phyloP scores from a whole-genome alignment of 2,797 vertebrate genomes.

The Phataginus tricuspis region DNA sequence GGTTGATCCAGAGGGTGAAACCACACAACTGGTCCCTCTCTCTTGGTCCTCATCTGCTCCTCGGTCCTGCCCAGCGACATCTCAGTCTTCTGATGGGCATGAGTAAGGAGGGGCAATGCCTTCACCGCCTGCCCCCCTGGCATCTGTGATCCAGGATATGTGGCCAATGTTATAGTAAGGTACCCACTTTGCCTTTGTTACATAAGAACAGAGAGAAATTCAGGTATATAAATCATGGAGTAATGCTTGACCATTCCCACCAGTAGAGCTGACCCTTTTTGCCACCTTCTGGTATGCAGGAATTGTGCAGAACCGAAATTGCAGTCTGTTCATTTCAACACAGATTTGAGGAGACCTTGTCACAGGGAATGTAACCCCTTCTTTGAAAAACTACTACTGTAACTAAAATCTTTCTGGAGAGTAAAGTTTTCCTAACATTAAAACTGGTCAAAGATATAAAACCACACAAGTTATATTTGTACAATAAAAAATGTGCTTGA shows the following conservation, averaged over 20 bases:
- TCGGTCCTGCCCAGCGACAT: not conserved
- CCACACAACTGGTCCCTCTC: not conserved
- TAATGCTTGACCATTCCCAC: not conserved
- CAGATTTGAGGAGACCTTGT: not conserved
- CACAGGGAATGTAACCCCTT: not conserved
- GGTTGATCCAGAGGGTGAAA: not conserved
- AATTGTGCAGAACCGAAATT: not conserved
- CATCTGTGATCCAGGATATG: not conserved
- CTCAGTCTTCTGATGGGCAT: not conserved
- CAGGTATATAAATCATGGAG: not conserved
- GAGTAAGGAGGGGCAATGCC: not conserved
- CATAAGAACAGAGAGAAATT: not conserved
- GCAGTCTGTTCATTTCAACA: not conserved
- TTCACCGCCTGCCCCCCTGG: not conserved
- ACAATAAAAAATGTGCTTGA: constrained; percentile 46
- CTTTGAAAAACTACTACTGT: constrained; percentile 23
- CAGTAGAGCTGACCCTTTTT: not conserved
- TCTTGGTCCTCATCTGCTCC: not conserved
- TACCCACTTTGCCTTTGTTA: not conserved
- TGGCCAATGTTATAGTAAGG: not conserved
- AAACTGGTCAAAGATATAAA: constrained; percentile 45
- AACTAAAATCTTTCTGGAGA: constrained; percentile 47
- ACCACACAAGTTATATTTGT: constrained; percentile 1
- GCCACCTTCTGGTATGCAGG: not conserved
- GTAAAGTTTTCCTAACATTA: constrained; percentile 55